Base-by-base conservation (phyloP, 2,797 vertebrate species). In the Diplodus sargus region DNA sequence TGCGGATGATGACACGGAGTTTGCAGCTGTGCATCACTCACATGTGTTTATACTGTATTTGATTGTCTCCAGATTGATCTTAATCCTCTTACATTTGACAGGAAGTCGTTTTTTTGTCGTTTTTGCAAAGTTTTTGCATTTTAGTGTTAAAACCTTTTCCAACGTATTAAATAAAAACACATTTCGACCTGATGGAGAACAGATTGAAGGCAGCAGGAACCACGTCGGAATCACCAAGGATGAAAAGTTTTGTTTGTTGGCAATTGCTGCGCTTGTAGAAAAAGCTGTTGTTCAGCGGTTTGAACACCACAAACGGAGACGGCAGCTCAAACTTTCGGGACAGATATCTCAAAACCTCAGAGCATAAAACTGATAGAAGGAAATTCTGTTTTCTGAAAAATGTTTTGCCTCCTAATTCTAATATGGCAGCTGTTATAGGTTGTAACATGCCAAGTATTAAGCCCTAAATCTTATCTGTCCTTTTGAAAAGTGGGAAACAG, bases 11-110 rank as follows among this genome's bases (percentile, higher is more conserved):
- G 63, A 57, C 53, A 18, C 54, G 45, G 18, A 54, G 47, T 34
- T 73, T 54, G 42, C 79, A 70, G 64, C 66, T 71, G 74, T 71
- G 72, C 5, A 28, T 75, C 66, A 69, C 74, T 78, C 53, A 42
- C 59, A 77, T 25, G 11, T 61, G 45, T 68, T 16, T 67, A 47
- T 5, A 28, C 70, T 52, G n/a, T 57, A 18, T 57, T 42, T 74
- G 65, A 78, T 61, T 20, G 14, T 71, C 65, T 78, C 58, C 73
- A 83, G 60, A 45, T 60, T 77, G 0, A 58, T n/a, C 59, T 64
- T 79, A 64, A 78, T 79, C 61, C 49, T n/a, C 3, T 77, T 56
- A 47, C 0, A 2, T 48, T 53, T 39, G 14, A 57, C 69, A 80
- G 65, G 69, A 89, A 82, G 53, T 49, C 20, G 18, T 43, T 28